phyloP scores from a whole-genome alignment of 2,888 invertebrate genomes.

The Temnothorax unifasciatus region DNA sequence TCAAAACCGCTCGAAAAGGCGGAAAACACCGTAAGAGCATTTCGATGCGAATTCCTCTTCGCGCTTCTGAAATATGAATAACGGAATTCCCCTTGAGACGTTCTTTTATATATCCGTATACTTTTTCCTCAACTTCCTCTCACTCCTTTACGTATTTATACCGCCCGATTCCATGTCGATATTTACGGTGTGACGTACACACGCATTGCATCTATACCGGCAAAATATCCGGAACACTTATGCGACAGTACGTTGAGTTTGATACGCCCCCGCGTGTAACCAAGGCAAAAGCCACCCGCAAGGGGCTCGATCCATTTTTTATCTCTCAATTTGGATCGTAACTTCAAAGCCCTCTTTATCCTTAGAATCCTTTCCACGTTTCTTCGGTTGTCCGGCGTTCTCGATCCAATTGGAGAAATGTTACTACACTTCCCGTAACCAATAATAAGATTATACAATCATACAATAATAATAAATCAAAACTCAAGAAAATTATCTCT shows the following conservation, averaged over 20 bases:
- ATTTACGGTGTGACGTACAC: conserved; percentile 31
- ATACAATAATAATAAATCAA: not conserved
- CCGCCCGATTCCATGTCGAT: not conserved
- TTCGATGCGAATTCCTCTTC: conserved; percentile 18
- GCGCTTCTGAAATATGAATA: conserved; percentile 35
- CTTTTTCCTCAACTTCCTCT: not conserved
- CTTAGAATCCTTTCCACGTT: not conserved
- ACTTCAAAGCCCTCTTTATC: conserved; percentile 24
- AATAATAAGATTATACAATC: not conserved
- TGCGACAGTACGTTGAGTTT: not conserved
- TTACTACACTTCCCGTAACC: not conserved
- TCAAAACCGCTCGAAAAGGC: not conserved
- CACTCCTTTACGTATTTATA: conserved; percentile 17
- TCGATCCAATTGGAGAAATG: not conserved
- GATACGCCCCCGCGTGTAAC: not conserved
- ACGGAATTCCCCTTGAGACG: conserved; percentile 12
- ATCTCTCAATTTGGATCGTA: conserved; percentile 12
- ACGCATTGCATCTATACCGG: not conserved
- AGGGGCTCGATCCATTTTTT: conserved; percentile 46
- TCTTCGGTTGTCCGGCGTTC: not conserved
- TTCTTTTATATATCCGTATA: conserved; percentile 38
- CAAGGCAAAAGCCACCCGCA: not conserved
- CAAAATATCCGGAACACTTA: conserved; percentile 12
- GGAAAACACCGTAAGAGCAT: not conserved
- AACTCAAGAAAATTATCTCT: not conserved